phyloP scores from a whole-genome alignment of 2,113 vertebrate genomes.

The Podiceps cristatus region DNA sequence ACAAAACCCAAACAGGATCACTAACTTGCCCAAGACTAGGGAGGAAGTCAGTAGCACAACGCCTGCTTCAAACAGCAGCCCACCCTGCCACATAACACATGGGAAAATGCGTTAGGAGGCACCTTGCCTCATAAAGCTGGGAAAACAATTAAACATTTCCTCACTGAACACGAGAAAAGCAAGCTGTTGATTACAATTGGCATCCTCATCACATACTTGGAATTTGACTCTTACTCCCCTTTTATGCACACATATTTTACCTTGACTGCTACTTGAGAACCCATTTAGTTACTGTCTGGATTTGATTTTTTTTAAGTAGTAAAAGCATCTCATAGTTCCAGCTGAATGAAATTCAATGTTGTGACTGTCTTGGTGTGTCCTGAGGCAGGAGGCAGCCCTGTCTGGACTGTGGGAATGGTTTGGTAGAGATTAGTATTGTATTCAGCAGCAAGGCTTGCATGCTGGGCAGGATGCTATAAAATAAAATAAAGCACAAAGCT shows the following conservation, averaged over 20 bases:
- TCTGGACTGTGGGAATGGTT: conserved; percentile 11
- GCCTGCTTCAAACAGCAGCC: neutral
- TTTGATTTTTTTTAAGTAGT: conserved; percentile 5
- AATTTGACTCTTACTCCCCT: neutral
- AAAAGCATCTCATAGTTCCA: neutral
- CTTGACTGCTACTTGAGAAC: neutral
- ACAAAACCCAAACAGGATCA: neutral
- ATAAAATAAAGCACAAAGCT: neutral
- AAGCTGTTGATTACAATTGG: neutral
- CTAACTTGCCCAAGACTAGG: neutral
- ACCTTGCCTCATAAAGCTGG: neutral
- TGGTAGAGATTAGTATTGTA: neutral
- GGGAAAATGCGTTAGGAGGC: neutral
- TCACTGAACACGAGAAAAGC: neutral
- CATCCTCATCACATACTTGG: neutral
- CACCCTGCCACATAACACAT: neutral
- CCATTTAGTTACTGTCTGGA: conserved; percentile 1
- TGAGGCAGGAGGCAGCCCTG: neutral
- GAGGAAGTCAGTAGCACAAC: neutral
- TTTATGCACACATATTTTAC: neutral
- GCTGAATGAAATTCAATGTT: conserved; percentile 22
- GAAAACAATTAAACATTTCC: neutral
- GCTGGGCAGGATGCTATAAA: neutral
- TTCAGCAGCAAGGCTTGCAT: neutral
- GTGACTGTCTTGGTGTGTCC: conserved; percentile 11